A percentile compares a stretch with the other conserved stretches of the same genome.
Evolutionary conservation across 2,797 vertebrate species (phyloP).

Genomic region (Dicrostonyx torquatus): DNA sequence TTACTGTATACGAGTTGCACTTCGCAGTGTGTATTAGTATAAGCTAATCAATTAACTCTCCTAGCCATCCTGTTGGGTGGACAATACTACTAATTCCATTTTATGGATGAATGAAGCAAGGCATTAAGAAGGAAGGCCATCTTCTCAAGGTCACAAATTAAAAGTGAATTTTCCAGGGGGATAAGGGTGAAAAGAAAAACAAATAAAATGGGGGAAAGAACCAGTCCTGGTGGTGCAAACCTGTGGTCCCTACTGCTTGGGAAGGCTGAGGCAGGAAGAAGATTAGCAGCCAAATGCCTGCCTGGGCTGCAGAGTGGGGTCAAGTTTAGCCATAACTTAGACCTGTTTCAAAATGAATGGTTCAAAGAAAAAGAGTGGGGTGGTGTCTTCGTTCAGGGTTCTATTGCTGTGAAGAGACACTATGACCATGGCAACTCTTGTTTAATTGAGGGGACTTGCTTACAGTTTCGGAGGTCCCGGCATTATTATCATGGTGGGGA

Average conservation of each 20-base stretch:
- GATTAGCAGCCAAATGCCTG: not conserved
- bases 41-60: not conserved
- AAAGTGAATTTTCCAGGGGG: not conserved
- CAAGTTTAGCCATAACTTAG: not conserved
- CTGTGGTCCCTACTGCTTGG: not conserved
- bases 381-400: no score
- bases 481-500: no score
- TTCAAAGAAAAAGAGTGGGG: not conserved
- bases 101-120: constrained; percentile 11
- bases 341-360: not conserved
- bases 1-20: not conserved
- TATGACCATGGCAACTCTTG: no score
- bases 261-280: not conserved
- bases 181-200: not conserved
- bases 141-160: not conserved
- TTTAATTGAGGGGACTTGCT: no score
- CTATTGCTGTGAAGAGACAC: no score
- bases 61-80: not conserved
- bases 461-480: no score
- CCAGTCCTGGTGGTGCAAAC: not conserved
- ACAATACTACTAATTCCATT: not conserved
- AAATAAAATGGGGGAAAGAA: not conserved
- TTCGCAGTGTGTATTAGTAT: not conserved
- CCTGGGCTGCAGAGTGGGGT: not conserved
- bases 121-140: not conserved